phyloP scores from a whole-genome alignment of 2,113 vertebrate species.

The Thamnaconus septentrionalis region DNA sequence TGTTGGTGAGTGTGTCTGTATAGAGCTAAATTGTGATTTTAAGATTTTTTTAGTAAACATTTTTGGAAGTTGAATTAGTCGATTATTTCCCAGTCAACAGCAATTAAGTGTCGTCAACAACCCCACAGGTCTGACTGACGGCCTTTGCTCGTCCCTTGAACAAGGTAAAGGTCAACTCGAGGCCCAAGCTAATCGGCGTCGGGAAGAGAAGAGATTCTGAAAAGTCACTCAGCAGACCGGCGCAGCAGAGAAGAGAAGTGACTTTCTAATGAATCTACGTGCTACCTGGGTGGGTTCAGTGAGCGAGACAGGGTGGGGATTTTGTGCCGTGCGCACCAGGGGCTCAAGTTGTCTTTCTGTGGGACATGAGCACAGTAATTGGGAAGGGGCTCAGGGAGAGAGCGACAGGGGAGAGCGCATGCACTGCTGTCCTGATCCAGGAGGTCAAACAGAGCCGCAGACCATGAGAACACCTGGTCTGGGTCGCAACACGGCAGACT shows the following conservation, averaged over 20 bases:
- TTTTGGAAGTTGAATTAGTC: too few relatives aligned
- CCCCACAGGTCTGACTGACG: neutral
- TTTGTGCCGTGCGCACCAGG: slow-evolving; percentile 4
- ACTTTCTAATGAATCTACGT: slow-evolving; percentile 45
- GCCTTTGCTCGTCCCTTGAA: slow-evolving; percentile 6
- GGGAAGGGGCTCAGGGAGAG: neutral
- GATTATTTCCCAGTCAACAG: too few relatives aligned
- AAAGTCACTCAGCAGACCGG: slow-evolving; percentile 13
- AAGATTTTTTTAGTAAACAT: too few relatives aligned
- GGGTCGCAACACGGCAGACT: too few relatives aligned
- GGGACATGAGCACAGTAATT: slow-evolving; percentile 42
- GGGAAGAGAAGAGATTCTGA: slow-evolving; percentile 6
- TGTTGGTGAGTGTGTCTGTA: too few relatives aligned
- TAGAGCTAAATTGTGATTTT: too few relatives aligned
- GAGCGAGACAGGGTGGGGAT: neutral
- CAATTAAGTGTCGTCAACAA: too few relatives aligned
- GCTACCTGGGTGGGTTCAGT: slow-evolving; percentile 19
- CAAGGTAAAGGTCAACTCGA: slow-evolving; percentile 26
- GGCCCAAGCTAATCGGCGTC: slow-evolving; percentile 5
- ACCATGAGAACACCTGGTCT: too few relatives aligned
- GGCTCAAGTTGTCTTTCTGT: slow-evolving; percentile 35
- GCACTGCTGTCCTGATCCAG: too few relatives aligned
- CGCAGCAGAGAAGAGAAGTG: slow-evolving; percentile 1
- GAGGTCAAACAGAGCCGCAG: too few relatives aligned
- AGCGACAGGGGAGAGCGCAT: too few relatives aligned